These are phyloP conservation scores for Melanophora roralis DNA, from an alignment of 2,888 invertebrate species.

Conservation along the genomic window DNA sequence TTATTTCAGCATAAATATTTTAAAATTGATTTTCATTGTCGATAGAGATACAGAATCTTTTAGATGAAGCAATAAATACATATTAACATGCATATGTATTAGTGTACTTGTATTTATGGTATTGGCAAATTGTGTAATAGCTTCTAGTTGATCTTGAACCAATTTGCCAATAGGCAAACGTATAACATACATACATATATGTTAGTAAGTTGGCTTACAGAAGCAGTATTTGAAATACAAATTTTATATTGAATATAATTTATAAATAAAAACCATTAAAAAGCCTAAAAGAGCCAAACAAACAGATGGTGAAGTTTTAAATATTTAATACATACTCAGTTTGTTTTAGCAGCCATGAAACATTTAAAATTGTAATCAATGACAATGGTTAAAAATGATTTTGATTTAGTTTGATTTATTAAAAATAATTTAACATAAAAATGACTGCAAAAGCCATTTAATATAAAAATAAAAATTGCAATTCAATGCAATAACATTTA, in stretches of 20 bases:
- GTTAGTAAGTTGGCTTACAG: not conserved
- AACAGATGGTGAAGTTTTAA: slow-evolving; percentile 51
- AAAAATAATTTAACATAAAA: not conserved
- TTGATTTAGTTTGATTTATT: slow-evolving; percentile 47
- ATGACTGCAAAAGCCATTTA: not conserved
- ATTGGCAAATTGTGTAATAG: slow-evolving; percentile 9
- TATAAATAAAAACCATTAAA: slow-evolving; percentile 15
- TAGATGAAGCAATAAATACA: not conserved
- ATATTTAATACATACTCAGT: not conserved
- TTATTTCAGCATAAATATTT: slow-evolving; percentile 11
- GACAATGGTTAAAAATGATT: slow-evolving; percentile 54
- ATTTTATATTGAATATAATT: slow-evolving; percentile 24
- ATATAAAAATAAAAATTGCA: slow-evolving; percentile 10
- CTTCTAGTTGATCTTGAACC: slow-evolving; percentile 58
- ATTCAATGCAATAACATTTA: no score
- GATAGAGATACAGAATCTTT: not conserved
- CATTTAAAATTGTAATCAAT: slow-evolving; percentile 43
- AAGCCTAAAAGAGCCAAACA: slow-evolving; percentile 41
- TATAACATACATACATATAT: slow-evolving; percentile 21
- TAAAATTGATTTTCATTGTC: slow-evolving; percentile 18
- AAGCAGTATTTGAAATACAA: not conserved
- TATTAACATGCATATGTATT: no score
- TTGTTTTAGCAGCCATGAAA: slow-evolving; percentile 33
- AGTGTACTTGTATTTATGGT: not conserved
- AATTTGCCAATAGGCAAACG: slow-evolving; percentile 54